phyloP scores from a whole-genome alignment of 2,888 invertebrate species.

The Limnephilus lunatus region DNA sequence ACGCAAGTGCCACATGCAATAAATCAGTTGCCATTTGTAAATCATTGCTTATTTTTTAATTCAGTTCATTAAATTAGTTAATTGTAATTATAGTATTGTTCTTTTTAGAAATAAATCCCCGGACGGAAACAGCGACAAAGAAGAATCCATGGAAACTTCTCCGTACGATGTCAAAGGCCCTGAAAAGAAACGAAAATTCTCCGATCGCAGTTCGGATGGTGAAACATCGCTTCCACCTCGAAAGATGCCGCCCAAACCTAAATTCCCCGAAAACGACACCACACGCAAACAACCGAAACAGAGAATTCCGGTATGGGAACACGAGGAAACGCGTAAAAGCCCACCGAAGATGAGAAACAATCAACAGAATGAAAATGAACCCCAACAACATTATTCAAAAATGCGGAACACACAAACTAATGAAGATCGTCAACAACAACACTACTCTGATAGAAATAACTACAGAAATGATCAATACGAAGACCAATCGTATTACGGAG shows the following conservation, averaged over 20 bases:
- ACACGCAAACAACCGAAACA: constrained; percentile 32
- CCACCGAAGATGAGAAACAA: constrained; percentile 14
- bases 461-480: constrained; percentile 25
- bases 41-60: neutral
- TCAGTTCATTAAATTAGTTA: neutral
- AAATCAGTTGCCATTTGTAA: neutral
- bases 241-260: constrained; percentile 42
- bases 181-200: constrained; percentile 17
- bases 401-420: neutral
- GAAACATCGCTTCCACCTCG: constrained; percentile 46
- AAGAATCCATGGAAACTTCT: constrained; percentile 31
- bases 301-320: constrained; percentile 42
- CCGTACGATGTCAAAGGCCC: neutral
- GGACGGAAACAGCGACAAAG: constrained; percentile 43
- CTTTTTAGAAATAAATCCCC: constrained; percentile 48
- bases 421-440: neutral
- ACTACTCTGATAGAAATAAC: constrained; percentile 22
- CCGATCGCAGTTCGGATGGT: constrained; percentile 13
- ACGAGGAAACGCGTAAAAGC: constrained; percentile 12
- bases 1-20: neutral
- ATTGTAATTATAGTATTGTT: neutral
- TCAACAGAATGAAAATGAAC: neutral
- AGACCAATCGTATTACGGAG: constrained; percentile 27
- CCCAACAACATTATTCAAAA: neutral
- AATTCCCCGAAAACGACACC: constrained; percentile 28